Evolutionary conservation across 1,140 invertebrate species (phyloP).

Genomic region (Lepidostoma basale): DNA sequence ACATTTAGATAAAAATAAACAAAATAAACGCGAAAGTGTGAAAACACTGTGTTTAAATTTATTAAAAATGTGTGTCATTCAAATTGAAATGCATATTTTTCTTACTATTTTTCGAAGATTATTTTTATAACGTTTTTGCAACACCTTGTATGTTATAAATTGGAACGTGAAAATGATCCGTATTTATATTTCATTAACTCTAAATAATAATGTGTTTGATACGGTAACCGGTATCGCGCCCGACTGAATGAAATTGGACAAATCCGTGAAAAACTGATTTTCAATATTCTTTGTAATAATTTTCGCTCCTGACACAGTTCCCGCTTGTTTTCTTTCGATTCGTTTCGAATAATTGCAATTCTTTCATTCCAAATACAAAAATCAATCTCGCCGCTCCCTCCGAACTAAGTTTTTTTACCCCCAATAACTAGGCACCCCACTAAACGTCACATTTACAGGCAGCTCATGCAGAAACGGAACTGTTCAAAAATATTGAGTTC

Average conservation of each 20-base stretch:
- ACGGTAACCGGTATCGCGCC: not conserved
- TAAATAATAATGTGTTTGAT: conserved; percentile 26
- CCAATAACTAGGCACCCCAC: not conserved
- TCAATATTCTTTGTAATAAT: conserved; percentile 30
- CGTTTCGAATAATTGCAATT: conserved; percentile 46
- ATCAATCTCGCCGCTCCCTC: conserved; percentile 23
- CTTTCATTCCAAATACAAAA: conserved; percentile 46
- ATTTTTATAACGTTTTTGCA: too few species aligned
- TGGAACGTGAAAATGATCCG: not conserved
- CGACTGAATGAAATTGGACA: not conserved
- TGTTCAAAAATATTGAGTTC: too few species aligned
- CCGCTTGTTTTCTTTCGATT: conserved; percentile 47
- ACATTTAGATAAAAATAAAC: too few species aligned
- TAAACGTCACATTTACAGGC: too few species aligned
- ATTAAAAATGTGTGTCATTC: too few species aligned
- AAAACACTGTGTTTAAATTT: too few species aligned
- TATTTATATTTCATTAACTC: conserved; percentile 37
- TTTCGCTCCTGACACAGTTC: conserved; percentile 31
- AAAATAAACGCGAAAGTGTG: too few species aligned
- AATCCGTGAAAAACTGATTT: conserved; percentile 17
- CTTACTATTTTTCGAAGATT: too few species aligned
- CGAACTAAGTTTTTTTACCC: conserved; percentile 15
- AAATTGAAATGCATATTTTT: too few species aligned
- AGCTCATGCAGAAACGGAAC: not conserved
- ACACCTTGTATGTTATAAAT: too few species aligned